These are phyloP conservation scores for Hyposmocoma kahamanoa DNA, from an alignment of 1,140 invertebrate genomes.

Conservation along the genomic window DNA sequence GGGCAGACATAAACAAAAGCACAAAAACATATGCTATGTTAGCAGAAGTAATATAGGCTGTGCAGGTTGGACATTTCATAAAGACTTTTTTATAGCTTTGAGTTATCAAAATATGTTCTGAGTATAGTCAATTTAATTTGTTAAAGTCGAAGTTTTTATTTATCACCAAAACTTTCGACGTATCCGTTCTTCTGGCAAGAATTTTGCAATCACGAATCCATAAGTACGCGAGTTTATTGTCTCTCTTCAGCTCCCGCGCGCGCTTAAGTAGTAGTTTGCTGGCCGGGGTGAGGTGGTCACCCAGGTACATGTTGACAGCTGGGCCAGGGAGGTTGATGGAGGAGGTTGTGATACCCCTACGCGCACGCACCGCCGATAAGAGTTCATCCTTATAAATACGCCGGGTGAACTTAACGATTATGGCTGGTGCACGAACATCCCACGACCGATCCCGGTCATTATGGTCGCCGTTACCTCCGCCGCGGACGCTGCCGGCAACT, in stretches of 20 bases:
- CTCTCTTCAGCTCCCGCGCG: too few species aligned
- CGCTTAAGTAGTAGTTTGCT: neutral
- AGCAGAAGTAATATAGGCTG: too few species aligned
- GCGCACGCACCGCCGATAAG: neutral
- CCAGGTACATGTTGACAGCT: neutral
- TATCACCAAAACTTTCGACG: neutral
- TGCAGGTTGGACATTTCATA: too few species aligned
- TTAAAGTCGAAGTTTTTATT: neutral
- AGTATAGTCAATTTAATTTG: neutral
- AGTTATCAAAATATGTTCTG: too few species aligned
- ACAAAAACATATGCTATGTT: too few species aligned
- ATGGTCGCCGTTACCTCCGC: too few species aligned
- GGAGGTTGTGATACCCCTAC: neutral
- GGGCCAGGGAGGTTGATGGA: neutral
- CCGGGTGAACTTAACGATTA: neutral
- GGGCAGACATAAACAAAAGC: too few species aligned
- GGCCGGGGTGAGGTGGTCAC: neutral
- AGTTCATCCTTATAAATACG: neutral
- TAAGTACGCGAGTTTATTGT: neutral
- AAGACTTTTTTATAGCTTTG: too few species aligned
- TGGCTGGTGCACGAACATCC: neutral
- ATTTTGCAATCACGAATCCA: neutral
- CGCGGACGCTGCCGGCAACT: neutral
- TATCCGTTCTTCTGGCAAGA: neutral
- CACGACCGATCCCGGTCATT: neutral